phyloP scores from a whole-genome alignment of 2,888 invertebrate species.

The Margaritifera margaritifera region DNA sequence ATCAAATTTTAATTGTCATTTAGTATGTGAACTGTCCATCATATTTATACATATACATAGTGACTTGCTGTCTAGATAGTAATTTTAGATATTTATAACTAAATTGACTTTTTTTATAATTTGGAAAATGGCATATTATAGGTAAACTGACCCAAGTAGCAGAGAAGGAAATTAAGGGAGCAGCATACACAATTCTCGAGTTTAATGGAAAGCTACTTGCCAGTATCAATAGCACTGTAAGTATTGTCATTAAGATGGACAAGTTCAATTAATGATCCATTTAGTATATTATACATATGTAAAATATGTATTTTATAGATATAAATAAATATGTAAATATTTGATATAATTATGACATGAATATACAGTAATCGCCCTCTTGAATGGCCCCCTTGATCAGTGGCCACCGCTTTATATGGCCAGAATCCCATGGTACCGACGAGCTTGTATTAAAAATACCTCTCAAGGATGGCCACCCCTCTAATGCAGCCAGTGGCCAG shows the following conservation, averaged over 20 bases:
- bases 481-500: no score
- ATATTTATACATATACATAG: not conserved
- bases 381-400: no score
- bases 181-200: conserved; percentile 92
- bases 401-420: no score
- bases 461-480: no score
- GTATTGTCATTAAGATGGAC: conserved; percentile 48
- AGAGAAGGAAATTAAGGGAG: conserved; percentile 97
- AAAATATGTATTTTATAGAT: not conserved
- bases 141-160: conserved; percentile 81
- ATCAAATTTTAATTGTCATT: not conserved
- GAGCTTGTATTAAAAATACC: no score
- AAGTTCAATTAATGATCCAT: not conserved
- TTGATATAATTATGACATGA: not conserved
- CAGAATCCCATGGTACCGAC: no score
- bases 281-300: not conserved
- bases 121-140: conserved; percentile 24
- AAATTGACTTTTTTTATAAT: not conserved
- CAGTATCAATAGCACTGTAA: conserved; percentile 94
- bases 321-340: not conserved
- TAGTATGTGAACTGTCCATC: not conserved
- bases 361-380: no score
- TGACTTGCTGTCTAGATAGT: not conserved
- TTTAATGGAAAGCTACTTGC: conserved; percentile 97
- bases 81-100: not conserved